Evolutionary conservation across 2,113 vertebrate species (phyloP).

Genomic region (Drymodes brunneopygia): DNA sequence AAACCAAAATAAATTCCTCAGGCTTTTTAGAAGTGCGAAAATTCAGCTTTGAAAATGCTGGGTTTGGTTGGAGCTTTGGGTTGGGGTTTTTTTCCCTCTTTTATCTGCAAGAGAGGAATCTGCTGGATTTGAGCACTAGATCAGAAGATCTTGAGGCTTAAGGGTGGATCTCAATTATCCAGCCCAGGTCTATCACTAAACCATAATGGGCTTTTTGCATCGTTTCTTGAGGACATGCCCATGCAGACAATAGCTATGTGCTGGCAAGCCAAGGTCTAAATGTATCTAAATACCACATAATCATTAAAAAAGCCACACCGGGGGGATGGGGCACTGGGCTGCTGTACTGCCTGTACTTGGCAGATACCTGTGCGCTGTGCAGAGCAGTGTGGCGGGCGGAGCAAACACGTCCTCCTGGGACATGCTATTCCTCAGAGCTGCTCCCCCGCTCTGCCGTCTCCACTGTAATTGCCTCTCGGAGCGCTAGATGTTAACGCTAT

Average conservation of each 20-base stretch:
- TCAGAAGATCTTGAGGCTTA: slow-evolving; percentile 25
- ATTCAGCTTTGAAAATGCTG: background rate
- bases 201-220: slow-evolving; percentile 1
- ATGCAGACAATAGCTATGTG: slow-evolving; percentile 21
- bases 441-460: background rate
- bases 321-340: background rate
- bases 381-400: background rate
- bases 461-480: background rate
- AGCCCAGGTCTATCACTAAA: slow-evolving; percentile 16
- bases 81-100: background rate
- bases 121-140: slow-evolving; percentile 1
- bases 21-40: background rate
- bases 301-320: background rate
- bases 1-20: background rate
- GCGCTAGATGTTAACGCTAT: background rate
- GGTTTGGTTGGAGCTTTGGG: background rate
- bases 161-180: background rate
- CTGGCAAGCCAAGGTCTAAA: slow-evolving; percentile 19
- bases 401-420: background rate
- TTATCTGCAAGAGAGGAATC: background rate
- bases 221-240: slow-evolving; percentile 12
- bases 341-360: background rate
- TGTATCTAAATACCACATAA: background rate
- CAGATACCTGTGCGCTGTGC: background rate
- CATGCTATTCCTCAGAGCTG: background rate